Percentiles rank a stretch among this genome's conserved stretches.
These are phyloP conservation scores for Callipepla squamata DNA, from an alignment of 2,113 vertebrate species.

Conservation along the genomic window DNA sequence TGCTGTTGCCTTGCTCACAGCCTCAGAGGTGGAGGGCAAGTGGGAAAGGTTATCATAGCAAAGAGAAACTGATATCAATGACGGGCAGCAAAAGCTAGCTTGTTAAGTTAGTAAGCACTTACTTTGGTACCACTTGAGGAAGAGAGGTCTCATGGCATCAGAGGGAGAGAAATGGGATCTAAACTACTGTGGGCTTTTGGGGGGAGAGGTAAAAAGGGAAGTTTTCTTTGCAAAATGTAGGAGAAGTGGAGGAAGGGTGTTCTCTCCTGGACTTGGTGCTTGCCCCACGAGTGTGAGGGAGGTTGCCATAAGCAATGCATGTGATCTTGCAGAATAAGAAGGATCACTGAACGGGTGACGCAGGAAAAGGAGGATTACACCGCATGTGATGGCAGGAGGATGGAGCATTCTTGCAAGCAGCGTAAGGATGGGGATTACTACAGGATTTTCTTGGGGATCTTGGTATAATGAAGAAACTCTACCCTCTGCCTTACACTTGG, in stretches of 20 bases:
- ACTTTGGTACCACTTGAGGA: neutral
- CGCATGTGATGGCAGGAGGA: slow-evolving; percentile 39
- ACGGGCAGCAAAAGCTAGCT: neutral
- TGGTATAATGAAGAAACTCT: neutral
- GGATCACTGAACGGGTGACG: slow-evolving; percentile 43
- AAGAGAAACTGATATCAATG: neutral
- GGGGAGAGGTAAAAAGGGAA: neutral
- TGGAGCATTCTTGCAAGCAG: neutral
- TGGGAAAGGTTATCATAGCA: neutral
- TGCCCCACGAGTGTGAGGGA: neutral
- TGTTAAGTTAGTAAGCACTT: neutral
- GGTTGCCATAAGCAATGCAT: neutral
- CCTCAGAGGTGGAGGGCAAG: neutral
- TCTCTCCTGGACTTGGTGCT: neutral
- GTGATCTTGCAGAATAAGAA: slow-evolving; percentile 37
- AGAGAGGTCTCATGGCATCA: neutral
- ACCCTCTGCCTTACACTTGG: neutral
- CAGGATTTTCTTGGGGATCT: slow-evolving; percentile 10
- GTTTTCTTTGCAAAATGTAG: neutral
- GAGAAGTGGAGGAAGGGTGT: neutral
- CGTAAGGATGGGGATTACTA: slow-evolving; percentile 8
- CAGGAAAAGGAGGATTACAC: slow-evolving; percentile 43
- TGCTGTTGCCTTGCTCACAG: fast-evolving
- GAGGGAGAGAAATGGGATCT: neutral
- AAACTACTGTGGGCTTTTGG: neutral